Conservation (phyloP, 2,797 vertebrate species). For the Agapornis canus region DNA sequence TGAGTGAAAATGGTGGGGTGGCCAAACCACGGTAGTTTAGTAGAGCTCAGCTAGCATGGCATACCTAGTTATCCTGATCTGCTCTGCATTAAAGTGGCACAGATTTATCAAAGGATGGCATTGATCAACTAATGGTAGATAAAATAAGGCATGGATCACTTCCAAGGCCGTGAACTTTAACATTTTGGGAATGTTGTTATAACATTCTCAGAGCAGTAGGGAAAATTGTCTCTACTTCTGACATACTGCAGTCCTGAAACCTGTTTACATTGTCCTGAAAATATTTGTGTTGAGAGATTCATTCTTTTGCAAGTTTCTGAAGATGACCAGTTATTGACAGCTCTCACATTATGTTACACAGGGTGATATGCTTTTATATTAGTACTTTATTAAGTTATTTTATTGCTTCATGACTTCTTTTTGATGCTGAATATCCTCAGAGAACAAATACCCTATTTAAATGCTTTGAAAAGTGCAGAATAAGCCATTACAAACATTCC, state of each 20-base stretch:
- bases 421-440: neutral
- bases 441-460: neutral
- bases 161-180: neutral
- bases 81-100: neutral
- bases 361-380: neutral
- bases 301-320: neutral
- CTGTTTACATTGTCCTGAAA: neutral
- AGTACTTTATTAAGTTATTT: neutral
- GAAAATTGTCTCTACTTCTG: neutral
- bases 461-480: neutral
- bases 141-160: neutral
- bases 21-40: neutral
- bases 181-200: neutral
- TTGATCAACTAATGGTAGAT: neutral
- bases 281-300: neutral
- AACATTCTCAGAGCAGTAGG: neutral
- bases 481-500: neutral
- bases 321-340: neutral
- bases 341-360: neutral
- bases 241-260: neutral
- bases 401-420: neutral
- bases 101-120: neutral
- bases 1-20: neutral
- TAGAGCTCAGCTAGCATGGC: neutral
- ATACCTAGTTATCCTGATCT: neutral